A percentile compares a stretch with the other conserved stretches of the same genome.
Conservation (phyloP, 2,113 vertebrate species). For the Nymphicus hollandicus region DNA sequence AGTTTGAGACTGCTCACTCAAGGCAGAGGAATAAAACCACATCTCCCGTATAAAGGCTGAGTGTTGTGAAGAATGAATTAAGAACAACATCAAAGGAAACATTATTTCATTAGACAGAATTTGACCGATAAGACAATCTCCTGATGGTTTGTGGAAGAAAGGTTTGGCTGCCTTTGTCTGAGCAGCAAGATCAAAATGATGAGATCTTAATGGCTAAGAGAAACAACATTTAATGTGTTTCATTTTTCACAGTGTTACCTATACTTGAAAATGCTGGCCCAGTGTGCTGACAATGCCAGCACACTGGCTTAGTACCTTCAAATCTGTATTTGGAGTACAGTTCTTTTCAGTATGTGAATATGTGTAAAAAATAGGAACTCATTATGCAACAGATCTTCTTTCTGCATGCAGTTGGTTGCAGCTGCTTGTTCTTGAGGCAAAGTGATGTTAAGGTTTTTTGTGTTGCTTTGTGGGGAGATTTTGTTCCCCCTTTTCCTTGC, state of each 20-base stretch:
- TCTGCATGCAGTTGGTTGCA: background rate
- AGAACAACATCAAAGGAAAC: background rate
- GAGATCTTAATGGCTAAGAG: background rate
- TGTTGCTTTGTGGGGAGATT: background rate
- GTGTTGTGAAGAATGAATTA: background rate
- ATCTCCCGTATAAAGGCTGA: background rate
- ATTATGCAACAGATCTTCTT: background rate
- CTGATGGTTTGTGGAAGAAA: background rate
- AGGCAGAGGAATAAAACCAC: background rate
- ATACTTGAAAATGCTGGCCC: background rate
- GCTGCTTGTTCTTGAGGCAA: background rate
- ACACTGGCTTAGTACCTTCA: background rate
- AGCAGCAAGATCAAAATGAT: background rate
- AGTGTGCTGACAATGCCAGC: background rate
- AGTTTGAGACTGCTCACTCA: background rate
- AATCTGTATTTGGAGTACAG: background rate
- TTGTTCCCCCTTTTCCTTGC: fast-evolving
- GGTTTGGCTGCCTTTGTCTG: background rate
- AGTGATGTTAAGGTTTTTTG: background rate
- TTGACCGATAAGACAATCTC: background rate
- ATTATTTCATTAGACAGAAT: background rate
- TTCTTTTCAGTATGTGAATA: background rate
- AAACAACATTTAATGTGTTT: fast-evolving
- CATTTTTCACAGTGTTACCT: background rate
- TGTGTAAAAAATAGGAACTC: background rate